Evolutionary conservation across 2,888 invertebrate species (phyloP).

Genomic region (Tipula vernalis): DNA sequence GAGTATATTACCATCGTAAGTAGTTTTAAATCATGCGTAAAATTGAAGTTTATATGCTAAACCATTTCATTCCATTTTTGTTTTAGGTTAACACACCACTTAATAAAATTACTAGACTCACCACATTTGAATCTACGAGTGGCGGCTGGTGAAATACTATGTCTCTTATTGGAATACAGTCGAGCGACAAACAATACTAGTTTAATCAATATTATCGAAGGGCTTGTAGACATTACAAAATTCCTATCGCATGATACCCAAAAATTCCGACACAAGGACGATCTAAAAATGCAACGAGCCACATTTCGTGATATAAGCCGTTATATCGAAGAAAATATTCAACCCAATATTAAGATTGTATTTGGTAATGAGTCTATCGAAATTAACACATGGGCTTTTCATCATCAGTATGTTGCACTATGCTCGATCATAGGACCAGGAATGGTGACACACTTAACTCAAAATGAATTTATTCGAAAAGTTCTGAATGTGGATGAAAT

Average conservation of each 20-base stretch:
- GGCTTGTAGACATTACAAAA: constrained; percentile 58
- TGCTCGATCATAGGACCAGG: constrained; percentile 40
- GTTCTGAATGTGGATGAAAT: constrained; percentile 52
- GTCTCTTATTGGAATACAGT: constrained; percentile 62
- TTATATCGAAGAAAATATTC: constrained; percentile 57
- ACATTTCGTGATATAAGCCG: constrained; percentile 86
- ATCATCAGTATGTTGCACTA: constrained; percentile 40
- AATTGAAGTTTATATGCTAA: not conserved
- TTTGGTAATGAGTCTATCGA: constrained; percentile 31
- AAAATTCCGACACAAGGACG: constrained; percentile 88
- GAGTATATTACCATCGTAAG: constrained; percentile 36
- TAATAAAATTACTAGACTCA: constrained; percentile 65
- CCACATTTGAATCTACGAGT: constrained; percentile 70
- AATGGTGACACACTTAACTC: constrained; percentile 64
- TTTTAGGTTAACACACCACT: constrained; percentile 33
- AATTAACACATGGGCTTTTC: constrained; percentile 37
- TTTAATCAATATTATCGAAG: constrained; percentile 43
- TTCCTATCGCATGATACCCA: constrained; percentile 85
- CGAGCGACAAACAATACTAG: constrained; percentile 48
- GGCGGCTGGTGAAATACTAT: constrained; percentile 67
- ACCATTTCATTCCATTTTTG: no score
- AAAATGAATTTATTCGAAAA: constrained; percentile 68
- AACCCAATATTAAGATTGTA: constrained; percentile 33
- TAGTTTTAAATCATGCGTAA: constrained; percentile 31
- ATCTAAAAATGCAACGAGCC: constrained; percentile 86